These are phyloP conservation scores for Rhizoglyphus robini DNA, from an alignment of 1,140 invertebrate genomes.

Conservation along the genomic window DNA sequence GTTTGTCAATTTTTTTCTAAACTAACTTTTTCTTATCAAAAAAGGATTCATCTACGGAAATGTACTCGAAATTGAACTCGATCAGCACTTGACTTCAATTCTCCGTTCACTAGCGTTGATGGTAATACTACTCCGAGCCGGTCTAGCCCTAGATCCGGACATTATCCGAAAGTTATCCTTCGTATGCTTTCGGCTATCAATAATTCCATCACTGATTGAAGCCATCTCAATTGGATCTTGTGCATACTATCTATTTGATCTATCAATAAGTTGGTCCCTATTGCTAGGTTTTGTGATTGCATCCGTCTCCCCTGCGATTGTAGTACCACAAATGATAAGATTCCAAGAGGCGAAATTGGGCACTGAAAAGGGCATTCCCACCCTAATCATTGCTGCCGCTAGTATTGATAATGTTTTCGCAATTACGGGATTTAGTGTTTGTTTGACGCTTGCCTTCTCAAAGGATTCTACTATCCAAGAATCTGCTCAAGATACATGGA, in stretches of 20 bases:
- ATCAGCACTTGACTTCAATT: conserved; percentile 33
- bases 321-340: conserved; percentile 74
- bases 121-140: conserved; percentile 80
- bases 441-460: conserved; percentile 42
- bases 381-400: conserved; percentile 79
- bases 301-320: conserved; percentile 85
- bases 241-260: conserved; percentile 54
- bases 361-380: conserved; percentile 83
- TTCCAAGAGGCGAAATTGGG: conserved; percentile 71
- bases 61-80: conserved; percentile 71
- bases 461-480: conserved; percentile 16
- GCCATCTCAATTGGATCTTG: conserved; percentile 49
- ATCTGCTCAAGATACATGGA: no score
- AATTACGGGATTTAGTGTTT: conserved; percentile 73
- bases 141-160: conserved; percentile 72
- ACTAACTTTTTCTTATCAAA: neutral
- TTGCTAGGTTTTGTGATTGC: conserved; percentile 72
- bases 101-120: conserved; percentile 73
- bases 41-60: conserved; percentile 17
- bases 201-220: conserved; percentile 72
- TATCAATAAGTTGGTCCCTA: conserved; percentile 77
- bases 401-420: conserved; percentile 70
- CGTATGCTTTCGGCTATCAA: conserved; percentile 62
- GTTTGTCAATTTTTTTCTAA: conserved; percentile 16
- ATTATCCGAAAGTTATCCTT: conserved; percentile 63